Percentiles rank a stretch among this genome's conserved stretches.
Evolutionary conservation across 2,113 vertebrate species (phyloP).

Genomic region (Scopus umbretta): DNA sequence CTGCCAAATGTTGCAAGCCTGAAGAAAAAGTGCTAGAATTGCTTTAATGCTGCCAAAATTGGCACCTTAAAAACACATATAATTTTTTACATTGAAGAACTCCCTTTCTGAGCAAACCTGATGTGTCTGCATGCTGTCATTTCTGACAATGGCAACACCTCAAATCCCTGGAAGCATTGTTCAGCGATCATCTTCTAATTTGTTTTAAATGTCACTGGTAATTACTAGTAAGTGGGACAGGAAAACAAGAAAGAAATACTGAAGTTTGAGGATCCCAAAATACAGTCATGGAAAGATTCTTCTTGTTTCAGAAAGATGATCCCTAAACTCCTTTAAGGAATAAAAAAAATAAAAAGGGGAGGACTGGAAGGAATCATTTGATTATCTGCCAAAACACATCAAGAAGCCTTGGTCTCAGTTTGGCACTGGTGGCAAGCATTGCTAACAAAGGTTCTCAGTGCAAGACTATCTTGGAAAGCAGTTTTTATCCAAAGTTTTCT

Average conservation of each 20-base stretch:
- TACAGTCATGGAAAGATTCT: background rate
- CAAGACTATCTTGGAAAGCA: background rate
- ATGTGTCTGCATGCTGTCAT: conserved; percentile 2
- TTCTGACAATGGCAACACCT: conserved; percentile 22
- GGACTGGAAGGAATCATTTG: background rate
- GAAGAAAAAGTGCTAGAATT: background rate
- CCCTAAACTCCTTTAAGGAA: background rate
- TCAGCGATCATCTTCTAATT: background rate
- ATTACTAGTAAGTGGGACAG: background rate
- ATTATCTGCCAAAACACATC: background rate
- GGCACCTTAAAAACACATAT: background rate
- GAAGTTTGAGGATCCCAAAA: background rate
- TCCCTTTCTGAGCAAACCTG: background rate
- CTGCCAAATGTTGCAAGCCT: background rate
- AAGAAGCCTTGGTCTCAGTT: background rate
- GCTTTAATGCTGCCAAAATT: background rate
- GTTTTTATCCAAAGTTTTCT: background rate
- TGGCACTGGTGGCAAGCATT: background rate
- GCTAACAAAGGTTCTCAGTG: background rate
- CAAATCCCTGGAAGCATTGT: background rate
- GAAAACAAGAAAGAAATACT: background rate
- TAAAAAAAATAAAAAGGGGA: background rate
- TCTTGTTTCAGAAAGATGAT: background rate
- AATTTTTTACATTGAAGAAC: background rate
- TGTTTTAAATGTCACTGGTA: background rate